Base-by-base conservation (phyloP, 1,140 invertebrate genomes). In the Lepeophtheirus salmonis region DNA sequence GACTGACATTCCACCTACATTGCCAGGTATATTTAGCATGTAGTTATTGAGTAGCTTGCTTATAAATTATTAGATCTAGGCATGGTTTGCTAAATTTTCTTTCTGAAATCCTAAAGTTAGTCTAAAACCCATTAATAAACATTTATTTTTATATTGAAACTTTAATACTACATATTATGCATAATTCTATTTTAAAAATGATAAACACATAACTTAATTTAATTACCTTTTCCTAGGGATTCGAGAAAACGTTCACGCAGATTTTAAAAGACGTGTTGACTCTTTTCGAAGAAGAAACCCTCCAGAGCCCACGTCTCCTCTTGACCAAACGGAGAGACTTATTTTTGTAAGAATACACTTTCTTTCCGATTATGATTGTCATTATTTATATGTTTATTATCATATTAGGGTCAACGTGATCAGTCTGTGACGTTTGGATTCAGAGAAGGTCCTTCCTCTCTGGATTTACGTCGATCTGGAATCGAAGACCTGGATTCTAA, bases 371-470 rank as follows among this genome's bases (percentile, higher is more conserved):
- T 12, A 22, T 17, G 3, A 22, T 20, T 2, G 16, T 22, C 2
- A 2, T 54, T 54, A 3, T 2, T 20, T 14, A 22, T 2, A 16
- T 54, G 50, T n/a, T 10, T 14, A n/a, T 20, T 54, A 20, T 54
- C 14, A 20, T 3, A 2, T 41, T 25, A 57, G 55, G 55, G 55
- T 41, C 13, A 17, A 41, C 55, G 55, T 14, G 55, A 57, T 41
- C 55, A 26, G 2, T 57, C 55, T 3, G 23, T 57, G 55, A 57
- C 55, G 17, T 57, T 41, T 57, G 23, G 23, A 17, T 57, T 26
- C 26, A 41, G 26, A 10, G 55, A 57, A 41, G 55, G 55, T 21
- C 26, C 21, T 3, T 30, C 55, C 2, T 24, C 26, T 41, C 25
- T 57, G 55, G 23, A 57, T 23, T 23, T 52, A 18, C 50, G 50